These are phyloP conservation scores for Synodontis membranacea DNA, from an alignment of 2,113 vertebrate genomes.

Conservation along the genomic window DNA sequence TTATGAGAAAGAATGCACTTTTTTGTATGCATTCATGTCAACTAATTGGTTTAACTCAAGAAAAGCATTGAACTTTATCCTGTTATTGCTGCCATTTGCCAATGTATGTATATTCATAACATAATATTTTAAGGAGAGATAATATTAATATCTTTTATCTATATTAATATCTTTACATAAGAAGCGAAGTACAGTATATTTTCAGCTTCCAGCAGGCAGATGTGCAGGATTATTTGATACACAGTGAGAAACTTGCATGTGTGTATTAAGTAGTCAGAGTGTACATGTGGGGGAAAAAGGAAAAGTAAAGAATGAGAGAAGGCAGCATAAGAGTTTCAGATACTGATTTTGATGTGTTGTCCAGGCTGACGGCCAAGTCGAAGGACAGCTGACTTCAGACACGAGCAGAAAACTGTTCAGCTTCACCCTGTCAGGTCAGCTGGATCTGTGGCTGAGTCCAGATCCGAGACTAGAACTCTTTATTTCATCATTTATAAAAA, in stretches of 20 bases:
- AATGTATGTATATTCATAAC: background rate
- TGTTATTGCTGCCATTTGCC: background rate
- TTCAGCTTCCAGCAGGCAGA: background rate
- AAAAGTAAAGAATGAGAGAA: background rate
- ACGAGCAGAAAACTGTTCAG: constrained; percentile 90
- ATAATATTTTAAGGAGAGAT: background rate
- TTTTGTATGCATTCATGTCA: background rate
- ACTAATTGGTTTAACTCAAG: background rate
- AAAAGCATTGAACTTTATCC: background rate
- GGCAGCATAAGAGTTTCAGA: background rate
- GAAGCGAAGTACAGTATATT: background rate
- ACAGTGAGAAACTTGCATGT: background rate
- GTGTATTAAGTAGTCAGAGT: background rate
- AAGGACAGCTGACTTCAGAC: constrained; percentile 82
- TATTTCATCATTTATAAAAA: background rate
- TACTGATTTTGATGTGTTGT: constrained; percentile 38
- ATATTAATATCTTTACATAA: background rate
- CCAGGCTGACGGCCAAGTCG: constrained; percentile 85
- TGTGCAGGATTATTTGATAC: background rate
- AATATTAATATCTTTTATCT: background rate
- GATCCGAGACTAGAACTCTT: background rate
- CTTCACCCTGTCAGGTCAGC: constrained; percentile 91
- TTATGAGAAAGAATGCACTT: too few species aligned
- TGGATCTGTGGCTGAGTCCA: constrained; percentile 15
- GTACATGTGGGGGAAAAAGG: constrained; percentile 17